phyloP scores from a whole-genome alignment of 2,113 vertebrate species.

The Sylvia atricapilla region DNA sequence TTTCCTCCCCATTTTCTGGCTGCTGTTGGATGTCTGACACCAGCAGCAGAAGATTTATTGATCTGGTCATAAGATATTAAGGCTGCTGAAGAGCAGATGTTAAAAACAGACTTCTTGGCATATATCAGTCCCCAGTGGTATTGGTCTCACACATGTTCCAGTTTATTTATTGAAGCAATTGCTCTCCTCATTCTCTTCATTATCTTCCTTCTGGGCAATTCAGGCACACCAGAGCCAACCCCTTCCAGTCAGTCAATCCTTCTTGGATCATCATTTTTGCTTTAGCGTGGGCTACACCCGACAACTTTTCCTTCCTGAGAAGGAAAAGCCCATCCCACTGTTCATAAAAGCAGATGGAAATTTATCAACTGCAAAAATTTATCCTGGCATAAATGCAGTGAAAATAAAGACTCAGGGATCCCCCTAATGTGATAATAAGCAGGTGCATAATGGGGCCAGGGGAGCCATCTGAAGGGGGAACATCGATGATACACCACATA shows the following conservation, averaged over 20 bases:
- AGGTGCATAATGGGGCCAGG: not conserved
- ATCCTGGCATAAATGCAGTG: not conserved
- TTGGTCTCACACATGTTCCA: slow-evolving; percentile 36
- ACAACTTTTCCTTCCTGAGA: slow-evolving; percentile 10
- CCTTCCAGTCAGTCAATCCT: slow-evolving; percentile 32
- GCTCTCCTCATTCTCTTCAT: slow-evolving; percentile 43
- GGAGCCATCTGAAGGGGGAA: not conserved
- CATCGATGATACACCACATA: not conserved
- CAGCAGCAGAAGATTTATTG: slow-evolving; percentile 45
- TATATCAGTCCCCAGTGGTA: slow-evolving; percentile 5
- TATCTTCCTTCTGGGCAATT: slow-evolving; percentile 47
- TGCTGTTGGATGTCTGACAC: slow-evolving; percentile 48
- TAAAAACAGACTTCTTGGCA: slow-evolving; percentile 53
- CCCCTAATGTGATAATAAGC: not conserved
- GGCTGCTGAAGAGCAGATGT: slow-evolving; percentile 63
- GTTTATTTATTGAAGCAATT: slow-evolving; percentile 61
- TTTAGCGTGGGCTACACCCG: not conserved
- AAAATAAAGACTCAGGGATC: not conserved
- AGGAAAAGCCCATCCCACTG: not conserved
- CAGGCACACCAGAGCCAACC: not conserved
- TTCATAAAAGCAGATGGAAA: slow-evolving; percentile 16
- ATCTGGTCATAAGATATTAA: slow-evolving; percentile 69
- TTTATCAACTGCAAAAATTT: not conserved
- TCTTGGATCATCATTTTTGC: not conserved
- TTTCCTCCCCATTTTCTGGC: not conserved